Base-by-base conservation (phyloP, 2,113 vertebrate genomes). In the Porphyrio hochstetteri region DNA sequence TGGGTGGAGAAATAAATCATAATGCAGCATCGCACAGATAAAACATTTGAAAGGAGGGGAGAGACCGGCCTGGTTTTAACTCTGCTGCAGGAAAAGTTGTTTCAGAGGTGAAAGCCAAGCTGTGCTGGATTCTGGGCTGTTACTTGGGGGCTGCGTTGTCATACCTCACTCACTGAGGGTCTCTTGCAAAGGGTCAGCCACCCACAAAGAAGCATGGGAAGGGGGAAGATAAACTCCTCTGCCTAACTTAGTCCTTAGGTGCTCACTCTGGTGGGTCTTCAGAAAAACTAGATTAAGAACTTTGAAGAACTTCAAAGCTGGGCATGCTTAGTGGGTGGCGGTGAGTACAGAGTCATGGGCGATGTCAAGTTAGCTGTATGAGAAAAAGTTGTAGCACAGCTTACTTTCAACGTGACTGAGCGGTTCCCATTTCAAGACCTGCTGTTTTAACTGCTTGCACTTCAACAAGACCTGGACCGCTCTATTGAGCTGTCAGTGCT, bases 381-480 rank as follows among this genome's bases (percentile, higher is more conserved):
- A 65, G 59, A 70, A 72, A 48, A 14, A 46, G 6, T 9, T 40
- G 29, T 33, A 60, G 52, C 0, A 0, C 52, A 61, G 27, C 46
- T 57, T 78, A 9, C 12, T 38, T 35, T 52, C 59, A 60, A 48
- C 9, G 38, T 67, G 16, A 24, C 40, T 44, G 36, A 71, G 33
- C 15, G 29, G 20, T 85, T 79, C 28, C 74, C 8, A 15, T 68
- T 69, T 65, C 27, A 38, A 65, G 71, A 35, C 3, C 17, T 57
- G 65, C 38, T 74, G 15, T 60, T 83, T n/a, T n/a, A 10, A 11
- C 50, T 50, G 29, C 35, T 80, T 2, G 1, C 44, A 63, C 16
- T 24, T 59, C 5, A 3, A 52, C 72, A 70, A 77, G 38, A 77
- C 15, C n/a, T 9, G 14, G 27, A 27, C 36, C 7, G 1, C 40